Conservation (phyloP, 2,113 vertebrate genomes). For the Sturnira hondurensis region DNA sequence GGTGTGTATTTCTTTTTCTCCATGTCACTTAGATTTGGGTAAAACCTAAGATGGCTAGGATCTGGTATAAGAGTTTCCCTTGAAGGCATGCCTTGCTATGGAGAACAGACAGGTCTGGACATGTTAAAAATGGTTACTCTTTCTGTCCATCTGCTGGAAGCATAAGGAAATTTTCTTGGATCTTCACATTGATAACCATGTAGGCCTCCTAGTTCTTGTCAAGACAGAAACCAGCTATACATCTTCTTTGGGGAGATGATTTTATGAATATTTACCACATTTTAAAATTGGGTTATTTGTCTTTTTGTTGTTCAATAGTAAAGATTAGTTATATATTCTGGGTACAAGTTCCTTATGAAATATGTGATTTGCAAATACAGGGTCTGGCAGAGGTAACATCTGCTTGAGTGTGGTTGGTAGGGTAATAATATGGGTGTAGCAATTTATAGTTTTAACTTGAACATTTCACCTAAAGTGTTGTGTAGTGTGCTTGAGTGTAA, state of each 20-base stretch:
- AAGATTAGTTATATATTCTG: neutral
- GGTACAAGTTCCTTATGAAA: neutral
- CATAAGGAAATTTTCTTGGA: neutral
- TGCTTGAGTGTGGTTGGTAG: too few species aligned
- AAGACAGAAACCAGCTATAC: neutral
- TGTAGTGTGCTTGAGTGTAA: too few species aligned
- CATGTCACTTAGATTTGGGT: neutral
- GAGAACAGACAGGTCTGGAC: neutral
- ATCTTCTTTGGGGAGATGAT: neutral
- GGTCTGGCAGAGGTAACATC: too few species aligned
- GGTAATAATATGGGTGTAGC: too few species aligned
- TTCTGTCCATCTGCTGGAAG: constrained; percentile 9
- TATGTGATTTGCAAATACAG: too few species aligned
- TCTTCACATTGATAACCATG: neutral
- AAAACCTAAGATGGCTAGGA: neutral
- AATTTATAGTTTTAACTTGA: too few species aligned
- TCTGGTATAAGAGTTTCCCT: neutral
- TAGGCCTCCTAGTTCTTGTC: neutral
- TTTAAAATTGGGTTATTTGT: neutral
- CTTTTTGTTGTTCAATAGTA: neutral
- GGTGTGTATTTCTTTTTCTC: neutral
- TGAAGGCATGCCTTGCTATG: neutral
- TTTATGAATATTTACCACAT: neutral
- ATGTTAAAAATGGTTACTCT: neutral
- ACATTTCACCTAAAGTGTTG: too few species aligned